Percentiles rank a stretch among this genome's conserved stretches.
Conservation (phyloP, 2,113 vertebrate species). For the Saccopteryx bilineata region DNA sequence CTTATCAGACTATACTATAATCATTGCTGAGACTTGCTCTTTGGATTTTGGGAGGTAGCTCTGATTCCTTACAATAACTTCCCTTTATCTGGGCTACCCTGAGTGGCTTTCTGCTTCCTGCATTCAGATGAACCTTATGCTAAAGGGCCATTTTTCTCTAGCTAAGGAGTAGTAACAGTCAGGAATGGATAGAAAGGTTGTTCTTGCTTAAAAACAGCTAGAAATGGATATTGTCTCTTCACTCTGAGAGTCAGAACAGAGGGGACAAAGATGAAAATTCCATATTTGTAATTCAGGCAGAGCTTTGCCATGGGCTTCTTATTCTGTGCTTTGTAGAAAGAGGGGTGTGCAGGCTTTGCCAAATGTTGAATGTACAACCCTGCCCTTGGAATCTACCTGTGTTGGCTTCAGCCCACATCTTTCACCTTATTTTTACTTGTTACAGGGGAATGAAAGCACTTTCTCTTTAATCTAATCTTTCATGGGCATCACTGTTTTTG, state of each 20-base stretch:
- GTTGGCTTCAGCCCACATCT: background rate
- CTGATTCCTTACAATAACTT: background rate
- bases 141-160: background rate
- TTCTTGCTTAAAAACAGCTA: conserved; percentile 28
- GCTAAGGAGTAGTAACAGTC: background rate
- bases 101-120: background rate
- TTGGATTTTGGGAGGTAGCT: background rate
- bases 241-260: background rate
- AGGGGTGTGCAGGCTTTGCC: background rate
- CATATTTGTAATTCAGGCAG: background rate
- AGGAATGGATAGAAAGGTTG: background rate
- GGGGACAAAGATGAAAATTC: background rate
- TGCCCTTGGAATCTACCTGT: background rate
- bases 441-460: background rate
- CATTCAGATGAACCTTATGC: background rate
- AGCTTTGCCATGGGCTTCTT: background rate
- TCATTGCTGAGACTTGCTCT: background rate
- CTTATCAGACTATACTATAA: background rate
- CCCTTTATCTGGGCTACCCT: background rate
- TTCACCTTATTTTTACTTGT: background rate
- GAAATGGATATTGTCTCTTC: background rate
- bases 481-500: background rate
- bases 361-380: background rate
- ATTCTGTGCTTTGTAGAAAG: background rate
- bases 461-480: background rate